Evolutionary conservation across 2,797 vertebrate species (phyloP).

Genomic region (Coilia nasus): DNA sequence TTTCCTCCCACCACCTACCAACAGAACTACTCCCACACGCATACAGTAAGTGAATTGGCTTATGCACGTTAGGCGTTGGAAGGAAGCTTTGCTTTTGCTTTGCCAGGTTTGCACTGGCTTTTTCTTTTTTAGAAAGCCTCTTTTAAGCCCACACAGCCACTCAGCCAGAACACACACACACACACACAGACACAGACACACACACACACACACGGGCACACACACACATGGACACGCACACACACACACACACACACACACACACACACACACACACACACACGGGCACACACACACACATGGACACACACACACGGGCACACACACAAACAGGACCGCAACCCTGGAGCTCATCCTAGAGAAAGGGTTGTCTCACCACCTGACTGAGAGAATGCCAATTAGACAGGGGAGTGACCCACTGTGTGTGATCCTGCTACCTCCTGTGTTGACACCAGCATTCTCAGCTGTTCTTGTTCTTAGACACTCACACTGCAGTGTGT

Average conservation of each 20-base stretch:
- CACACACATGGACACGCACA: background rate
- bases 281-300: too few relatives aligned
- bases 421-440: constrained; percentile 51
- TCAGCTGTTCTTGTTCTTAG: background rate
- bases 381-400: constrained; percentile 58
- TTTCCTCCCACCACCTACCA: background rate
- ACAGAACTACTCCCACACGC: background rate
- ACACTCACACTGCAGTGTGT: too few relatives aligned
- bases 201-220: background rate
- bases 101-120: background rate
- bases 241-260: too few relatives aligned
- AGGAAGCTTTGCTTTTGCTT: background rate
- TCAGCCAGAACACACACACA: background rate
- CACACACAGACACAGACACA: background rate
- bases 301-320: too few relatives aligned
- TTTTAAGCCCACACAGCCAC: background rate
- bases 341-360: constrained; percentile 51
- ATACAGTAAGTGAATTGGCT: background rate
- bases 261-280: too few relatives aligned
- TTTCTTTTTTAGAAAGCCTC: background rate
- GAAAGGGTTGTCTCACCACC: constrained; percentile 40
- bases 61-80: background rate
- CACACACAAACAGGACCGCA: background rate
- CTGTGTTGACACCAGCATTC: constrained; percentile 19
- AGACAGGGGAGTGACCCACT: constrained; percentile 48